phyloP scores from a whole-genome alignment of 2,113 vertebrate genomes.

The Cottus gobio region DNA sequence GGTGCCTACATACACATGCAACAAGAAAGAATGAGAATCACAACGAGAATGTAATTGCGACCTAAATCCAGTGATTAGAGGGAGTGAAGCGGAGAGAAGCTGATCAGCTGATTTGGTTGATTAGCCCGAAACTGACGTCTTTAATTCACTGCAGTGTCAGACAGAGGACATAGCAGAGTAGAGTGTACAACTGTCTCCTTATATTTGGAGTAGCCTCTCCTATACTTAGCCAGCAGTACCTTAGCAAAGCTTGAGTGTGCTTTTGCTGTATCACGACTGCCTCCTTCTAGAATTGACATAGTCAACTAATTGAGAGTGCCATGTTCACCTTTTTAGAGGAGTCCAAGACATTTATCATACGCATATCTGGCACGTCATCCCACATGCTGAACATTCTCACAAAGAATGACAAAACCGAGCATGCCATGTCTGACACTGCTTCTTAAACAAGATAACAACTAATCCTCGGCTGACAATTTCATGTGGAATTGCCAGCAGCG shows the following conservation, averaged over 20 bases:
- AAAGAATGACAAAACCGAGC: not conserved
- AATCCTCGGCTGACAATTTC: constrained; percentile 43
- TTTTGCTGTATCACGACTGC: not conserved
- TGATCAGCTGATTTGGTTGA: constrained; percentile 69
- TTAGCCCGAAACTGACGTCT: constrained; percentile 49
- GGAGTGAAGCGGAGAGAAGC: constrained; percentile 41
- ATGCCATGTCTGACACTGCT: not conserved
- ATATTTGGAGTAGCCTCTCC: constrained; percentile 19
- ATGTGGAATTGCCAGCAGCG: constrained; percentile 40
- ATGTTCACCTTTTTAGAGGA: constrained; percentile 3
- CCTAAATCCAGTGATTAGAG: constrained; percentile 62
- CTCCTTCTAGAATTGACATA: not conserved
- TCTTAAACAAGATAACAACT: not conserved
- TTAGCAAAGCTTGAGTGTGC: not conserved
- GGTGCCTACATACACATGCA: constrained; percentile 11
- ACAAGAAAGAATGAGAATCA: constrained; percentile 46
- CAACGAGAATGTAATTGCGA: constrained; percentile 52
- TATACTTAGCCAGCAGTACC: constrained; percentile 13
- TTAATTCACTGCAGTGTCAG: constrained; percentile 48
- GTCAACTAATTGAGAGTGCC: constrained; percentile 8
- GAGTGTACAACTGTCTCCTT: constrained; percentile 2
- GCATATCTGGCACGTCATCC: constrained; percentile 13
- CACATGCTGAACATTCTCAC: not conserved
- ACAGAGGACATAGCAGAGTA: constrained; percentile 31
- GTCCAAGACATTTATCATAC: constrained; percentile 1